These are phyloP conservation scores for Rhegmatorhina hoffmannsi DNA, from an alignment of 2,113 vertebrate genomes.

Conservation along the genomic window DNA sequence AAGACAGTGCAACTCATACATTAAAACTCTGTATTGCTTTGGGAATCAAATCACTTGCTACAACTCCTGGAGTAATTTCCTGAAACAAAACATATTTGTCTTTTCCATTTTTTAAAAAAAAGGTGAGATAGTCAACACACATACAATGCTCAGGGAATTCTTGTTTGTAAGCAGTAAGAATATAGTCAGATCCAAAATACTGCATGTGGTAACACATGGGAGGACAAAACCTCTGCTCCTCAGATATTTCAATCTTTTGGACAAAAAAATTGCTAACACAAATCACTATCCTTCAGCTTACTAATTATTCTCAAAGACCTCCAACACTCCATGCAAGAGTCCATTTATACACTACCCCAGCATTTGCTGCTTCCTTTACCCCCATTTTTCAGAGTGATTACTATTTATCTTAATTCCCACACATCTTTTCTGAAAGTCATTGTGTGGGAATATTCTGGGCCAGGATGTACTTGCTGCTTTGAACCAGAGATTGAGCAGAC, in stretches of 20 bases:
- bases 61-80: neutral
- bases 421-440: neutral
- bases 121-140: neutral
- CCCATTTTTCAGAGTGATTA: neutral
- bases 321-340: neutral
- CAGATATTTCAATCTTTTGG: neutral
- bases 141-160: neutral
- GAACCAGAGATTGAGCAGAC: neutral
- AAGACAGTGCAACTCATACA: neutral
- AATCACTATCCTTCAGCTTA: neutral
- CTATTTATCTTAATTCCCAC: neutral
- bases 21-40: neutral
- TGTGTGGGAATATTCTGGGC: neutral
- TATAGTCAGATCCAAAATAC: neutral
- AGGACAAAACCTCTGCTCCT: neutral
- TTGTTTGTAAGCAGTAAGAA: neutral
- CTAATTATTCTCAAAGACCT: neutral
- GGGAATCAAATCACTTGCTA: neutral
- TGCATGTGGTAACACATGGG: neutral
- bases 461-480: neutral
- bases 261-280: neutral
- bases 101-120: neutral
- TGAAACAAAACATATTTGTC: slow-evolving; percentile 5
- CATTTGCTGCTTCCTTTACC: neutral
- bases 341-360: neutral